A percentile compares a stretch with the other conserved stretches of the same genome.
phyloP scores from a whole-genome alignment of 2,113 vertebrate species.

The Symphodus melops region DNA sequence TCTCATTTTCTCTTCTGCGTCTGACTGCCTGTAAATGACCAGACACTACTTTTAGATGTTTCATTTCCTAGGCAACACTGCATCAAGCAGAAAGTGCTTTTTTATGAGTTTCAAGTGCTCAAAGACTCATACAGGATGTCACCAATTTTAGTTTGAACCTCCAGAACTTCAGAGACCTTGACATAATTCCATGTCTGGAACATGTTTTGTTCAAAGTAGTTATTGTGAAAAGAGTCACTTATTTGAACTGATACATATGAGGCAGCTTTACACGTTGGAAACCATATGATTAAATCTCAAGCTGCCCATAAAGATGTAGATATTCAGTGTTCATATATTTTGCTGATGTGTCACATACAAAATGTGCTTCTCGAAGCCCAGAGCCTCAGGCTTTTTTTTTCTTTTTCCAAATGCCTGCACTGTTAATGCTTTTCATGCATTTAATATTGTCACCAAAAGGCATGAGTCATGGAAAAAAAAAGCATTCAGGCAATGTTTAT shows the following conservation, averaged over 20 bases:
- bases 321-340: constrained; percentile 28
- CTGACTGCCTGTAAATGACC: constrained; percentile 52
- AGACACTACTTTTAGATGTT: constrained; percentile 31
- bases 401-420: constrained; percentile 16
- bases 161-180: too few species aligned
- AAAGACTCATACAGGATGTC: not conserved
- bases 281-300: constrained; percentile 7
- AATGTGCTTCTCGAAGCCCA: constrained; percentile 37
- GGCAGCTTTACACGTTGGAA: not conserved
- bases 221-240: not conserved
- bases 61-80: not conserved
- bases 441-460: constrained; percentile 54
- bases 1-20: constrained; percentile 59
- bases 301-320: constrained; percentile 16
- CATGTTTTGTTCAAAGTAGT: too few species aligned
- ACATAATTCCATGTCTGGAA: too few species aligned
- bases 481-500: constrained; percentile 18
- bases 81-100: constrained; percentile 4
- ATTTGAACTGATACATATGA: constrained; percentile 8
- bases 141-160: too few species aligned
- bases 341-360: constrained; percentile 48
- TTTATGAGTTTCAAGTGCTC: not conserved
- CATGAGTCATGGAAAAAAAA: constrained; percentile 57
- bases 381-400: constrained; percentile 26
- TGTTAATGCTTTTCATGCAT: constrained; percentile 49